A percentile compares a stretch with the other conserved stretches of the same genome.
phyloP scores from a whole-genome alignment of 2,888 invertebrate genomes.

The Netelia inedita region DNA sequence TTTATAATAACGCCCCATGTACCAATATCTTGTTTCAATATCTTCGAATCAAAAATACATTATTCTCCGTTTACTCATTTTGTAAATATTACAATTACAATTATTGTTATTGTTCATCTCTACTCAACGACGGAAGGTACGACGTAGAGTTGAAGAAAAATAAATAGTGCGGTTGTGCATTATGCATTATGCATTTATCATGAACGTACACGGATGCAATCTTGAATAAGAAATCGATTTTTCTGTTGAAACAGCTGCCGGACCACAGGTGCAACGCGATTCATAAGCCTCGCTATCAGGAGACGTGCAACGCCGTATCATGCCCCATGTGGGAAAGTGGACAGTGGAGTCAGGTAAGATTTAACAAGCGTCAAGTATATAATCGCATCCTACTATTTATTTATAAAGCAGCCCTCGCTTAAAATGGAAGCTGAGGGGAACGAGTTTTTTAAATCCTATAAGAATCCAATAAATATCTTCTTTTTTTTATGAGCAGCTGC shows the following conservation, averaged over 20 bases:
- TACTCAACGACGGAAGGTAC: not conserved
- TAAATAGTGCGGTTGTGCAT: not conserved
- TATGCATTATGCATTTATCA: not conserved
- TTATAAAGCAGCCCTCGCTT: not conserved
- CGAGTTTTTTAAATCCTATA: not conserved
- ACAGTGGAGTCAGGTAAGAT: constrained; percentile 96
- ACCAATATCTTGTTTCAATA: not conserved
- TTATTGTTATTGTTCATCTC: not conserved
- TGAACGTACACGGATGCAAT: not conserved
- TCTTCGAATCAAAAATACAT: not conserved
- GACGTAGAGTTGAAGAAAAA: not conserved
- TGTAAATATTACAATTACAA: not conserved
- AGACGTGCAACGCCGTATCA: constrained; percentile 93
- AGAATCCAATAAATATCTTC: not conserved
- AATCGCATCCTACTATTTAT: constrained; percentile 9
- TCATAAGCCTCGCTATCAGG: constrained; percentile 92
- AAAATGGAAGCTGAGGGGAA: not conserved
- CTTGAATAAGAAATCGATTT: constrained; percentile 32
- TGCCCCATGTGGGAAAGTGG: constrained; percentile 96
- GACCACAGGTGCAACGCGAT: constrained; percentile 92
- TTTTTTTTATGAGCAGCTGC: not conserved
- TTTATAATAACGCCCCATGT: not conserved
- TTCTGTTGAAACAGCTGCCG: constrained; percentile 87
- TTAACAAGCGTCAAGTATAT: constrained; percentile 7
- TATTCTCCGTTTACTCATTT: not conserved